Conservation (phyloP, 2,113 vertebrate genomes). For the Gambusia affinis region DNA sequence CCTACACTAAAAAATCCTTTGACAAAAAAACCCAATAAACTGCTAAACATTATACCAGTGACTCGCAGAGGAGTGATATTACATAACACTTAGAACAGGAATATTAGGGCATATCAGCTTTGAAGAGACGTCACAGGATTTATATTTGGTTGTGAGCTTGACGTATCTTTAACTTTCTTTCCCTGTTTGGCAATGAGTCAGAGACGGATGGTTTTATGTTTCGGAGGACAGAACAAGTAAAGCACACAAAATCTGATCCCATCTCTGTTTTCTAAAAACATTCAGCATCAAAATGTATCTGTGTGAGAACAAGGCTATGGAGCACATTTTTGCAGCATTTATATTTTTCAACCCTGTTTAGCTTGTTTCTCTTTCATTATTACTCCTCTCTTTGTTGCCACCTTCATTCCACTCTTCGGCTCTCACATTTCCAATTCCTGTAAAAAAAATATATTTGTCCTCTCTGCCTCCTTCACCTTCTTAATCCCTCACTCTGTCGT, state of each 20-base stretch:
- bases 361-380: conserved; percentile 43
- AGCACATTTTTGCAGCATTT: conserved; percentile 8
- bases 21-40: conserved; percentile 32
- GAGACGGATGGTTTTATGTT: conserved; percentile 41
- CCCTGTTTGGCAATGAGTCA: conserved; percentile 44
- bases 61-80: conserved; percentile 47
- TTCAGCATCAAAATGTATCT: not conserved
- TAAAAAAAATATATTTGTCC: conserved; percentile 16
- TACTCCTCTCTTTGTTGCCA: conserved; percentile 38
- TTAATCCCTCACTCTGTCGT: conserved; percentile 51
- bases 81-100: conserved; percentile 49
- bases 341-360: not conserved
- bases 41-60: conserved; percentile 33
- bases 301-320: not conserved
- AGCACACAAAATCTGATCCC: conserved; percentile 9
- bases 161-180: conserved; percentile 57
- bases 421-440: conserved; percentile 47
- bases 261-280: conserved; percentile 15
- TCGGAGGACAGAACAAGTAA: conserved; percentile 50
- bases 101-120: conserved; percentile 50
- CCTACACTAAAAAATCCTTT: conserved; percentile 43
- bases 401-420: conserved; percentile 52
- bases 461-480: conserved; percentile 52
- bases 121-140: conserved; percentile 60
- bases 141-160: conserved; percentile 54